These are phyloP conservation scores for Orchestia grillus DNA, from an alignment of 1,140 invertebrate species.

Conservation along the genomic window DNA sequence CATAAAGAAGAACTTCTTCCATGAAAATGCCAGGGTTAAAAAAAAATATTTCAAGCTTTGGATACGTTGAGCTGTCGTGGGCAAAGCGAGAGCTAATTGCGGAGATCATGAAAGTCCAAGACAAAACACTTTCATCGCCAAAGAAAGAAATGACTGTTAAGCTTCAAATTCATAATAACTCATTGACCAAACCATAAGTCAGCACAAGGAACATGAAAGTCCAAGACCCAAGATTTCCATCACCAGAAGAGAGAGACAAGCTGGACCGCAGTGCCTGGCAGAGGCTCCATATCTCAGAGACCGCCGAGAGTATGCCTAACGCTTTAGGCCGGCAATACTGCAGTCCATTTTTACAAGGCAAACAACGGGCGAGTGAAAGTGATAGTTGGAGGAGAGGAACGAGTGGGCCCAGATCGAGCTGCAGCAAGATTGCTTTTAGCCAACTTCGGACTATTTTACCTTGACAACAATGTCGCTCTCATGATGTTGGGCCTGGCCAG, in stretches of 20 bases:
- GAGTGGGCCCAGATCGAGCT: not conserved
- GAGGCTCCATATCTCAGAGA: constrained; percentile 6
- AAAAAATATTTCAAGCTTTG: not conserved
- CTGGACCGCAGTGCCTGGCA: not conserved
- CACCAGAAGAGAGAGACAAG: not conserved
- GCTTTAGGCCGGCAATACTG: constrained; percentile 28
- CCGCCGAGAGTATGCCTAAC: not conserved
- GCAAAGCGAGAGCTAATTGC: not conserved
- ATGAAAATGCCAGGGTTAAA: not conserved
- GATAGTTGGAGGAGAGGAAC: constrained; percentile 35
- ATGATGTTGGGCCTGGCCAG: constrained; percentile 38
- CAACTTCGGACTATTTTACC: constrained; percentile 50
- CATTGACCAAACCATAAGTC: not conserved
- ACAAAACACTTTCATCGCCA: not conserved
- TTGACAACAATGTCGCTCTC: constrained; percentile 48
- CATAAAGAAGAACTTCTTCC: not conserved
- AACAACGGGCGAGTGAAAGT: constrained; percentile 52
- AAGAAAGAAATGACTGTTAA: not conserved
- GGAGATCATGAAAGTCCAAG: not conserved
- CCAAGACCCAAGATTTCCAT: not conserved
- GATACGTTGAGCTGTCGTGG: not conserved
- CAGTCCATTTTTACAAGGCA: constrained; percentile 50
- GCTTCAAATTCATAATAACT: not conserved
- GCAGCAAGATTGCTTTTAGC: constrained; percentile 24
- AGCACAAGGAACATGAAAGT: constrained; percentile 24